These are phyloP conservation scores for Magallana ariakensis DNA, from an alignment of 1,140 invertebrate genomes.

Conservation along the genomic window DNA sequence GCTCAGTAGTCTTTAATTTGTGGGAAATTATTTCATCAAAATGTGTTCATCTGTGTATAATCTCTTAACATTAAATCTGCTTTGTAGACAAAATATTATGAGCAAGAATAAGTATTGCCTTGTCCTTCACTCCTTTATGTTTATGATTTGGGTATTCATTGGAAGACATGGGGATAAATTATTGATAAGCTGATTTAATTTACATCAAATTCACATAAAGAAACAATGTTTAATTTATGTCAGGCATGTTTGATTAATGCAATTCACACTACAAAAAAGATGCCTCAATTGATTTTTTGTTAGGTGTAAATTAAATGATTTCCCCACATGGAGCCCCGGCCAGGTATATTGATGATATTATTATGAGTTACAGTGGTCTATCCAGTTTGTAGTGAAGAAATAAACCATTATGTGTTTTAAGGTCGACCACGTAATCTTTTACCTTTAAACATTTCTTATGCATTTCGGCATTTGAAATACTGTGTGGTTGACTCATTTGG, in stretches of 20 bases:
- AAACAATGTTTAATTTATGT: background rate
- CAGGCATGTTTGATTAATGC: conserved; percentile 11
- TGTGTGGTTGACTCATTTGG: conserved; percentile 14
- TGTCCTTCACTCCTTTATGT: background rate
- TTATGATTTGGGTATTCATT: background rate
- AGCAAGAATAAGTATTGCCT: too few species aligned
- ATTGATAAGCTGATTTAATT: too few species aligned
- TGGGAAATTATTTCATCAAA: too few species aligned
- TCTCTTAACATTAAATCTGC: too few species aligned
- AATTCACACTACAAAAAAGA: background rate
- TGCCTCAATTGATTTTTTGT: conserved; percentile 3
- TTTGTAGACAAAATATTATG: too few species aligned
- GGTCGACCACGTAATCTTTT: conserved; percentile 17
- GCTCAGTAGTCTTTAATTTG: too few species aligned
- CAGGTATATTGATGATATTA: conserved; percentile 38
- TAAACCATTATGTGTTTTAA: conserved; percentile 37
- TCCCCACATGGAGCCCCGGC: background rate
- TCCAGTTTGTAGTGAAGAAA: conserved; percentile 31
- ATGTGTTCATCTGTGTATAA: too few species aligned
- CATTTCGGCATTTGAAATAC: conserved; percentile 26
- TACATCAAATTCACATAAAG: too few species aligned
- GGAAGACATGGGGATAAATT: background rate
- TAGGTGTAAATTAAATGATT: background rate
- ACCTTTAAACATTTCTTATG: conserved; percentile 28
- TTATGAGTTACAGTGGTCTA: conserved; percentile 36